A percentile compares a stretch with the other conserved stretches of the same genome.
phyloP scores from a whole-genome alignment of 2,113 vertebrate species.

The Pimephales promelas region DNA sequence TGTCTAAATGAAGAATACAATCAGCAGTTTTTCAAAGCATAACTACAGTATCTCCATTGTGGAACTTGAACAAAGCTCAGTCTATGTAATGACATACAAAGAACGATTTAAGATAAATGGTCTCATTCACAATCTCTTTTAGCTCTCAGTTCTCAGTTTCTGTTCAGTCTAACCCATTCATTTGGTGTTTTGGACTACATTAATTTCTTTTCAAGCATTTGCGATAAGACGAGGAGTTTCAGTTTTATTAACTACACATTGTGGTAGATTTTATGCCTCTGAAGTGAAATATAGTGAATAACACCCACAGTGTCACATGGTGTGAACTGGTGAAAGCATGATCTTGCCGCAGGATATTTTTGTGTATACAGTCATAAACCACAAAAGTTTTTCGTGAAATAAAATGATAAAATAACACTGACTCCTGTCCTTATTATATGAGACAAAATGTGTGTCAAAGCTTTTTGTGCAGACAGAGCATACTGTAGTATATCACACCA shows the following conservation, averaged over 20 bases:
- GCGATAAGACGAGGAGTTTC: constrained; percentile 23
- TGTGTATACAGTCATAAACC: constrained; percentile 35
- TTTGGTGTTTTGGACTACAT: constrained; percentile 23
- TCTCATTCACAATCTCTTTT: constrained; percentile 31
- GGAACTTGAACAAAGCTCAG: constrained; percentile 40
- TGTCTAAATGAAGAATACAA: background rate
- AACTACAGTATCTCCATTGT: constrained; percentile 29
- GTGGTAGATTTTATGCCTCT: constrained; percentile 15
- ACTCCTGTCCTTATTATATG: background rate
- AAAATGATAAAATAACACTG: constrained; percentile 26
- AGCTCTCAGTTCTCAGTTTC: background rate
- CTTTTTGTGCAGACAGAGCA: background rate
- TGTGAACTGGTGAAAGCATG: constrained; percentile 48
- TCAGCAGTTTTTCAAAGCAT: background rate
- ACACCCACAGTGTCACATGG: constrained; percentile 35
- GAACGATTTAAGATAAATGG: constrained; percentile 42
- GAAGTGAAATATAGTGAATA: constrained; percentile 31
- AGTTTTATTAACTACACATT: background rate
- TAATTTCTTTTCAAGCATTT: constrained; percentile 10
- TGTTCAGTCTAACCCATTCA: constrained; percentile 33
- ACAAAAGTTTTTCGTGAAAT: constrained; percentile 46
- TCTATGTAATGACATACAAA: constrained; percentile 35
- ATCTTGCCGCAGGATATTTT: constrained; percentile 20
- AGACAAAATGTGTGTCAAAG: background rate
- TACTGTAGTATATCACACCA: background rate